Evolutionary conservation across 2,888 invertebrate species (phyloP).

Genomic region (Crocallis elinguaria): DNA sequence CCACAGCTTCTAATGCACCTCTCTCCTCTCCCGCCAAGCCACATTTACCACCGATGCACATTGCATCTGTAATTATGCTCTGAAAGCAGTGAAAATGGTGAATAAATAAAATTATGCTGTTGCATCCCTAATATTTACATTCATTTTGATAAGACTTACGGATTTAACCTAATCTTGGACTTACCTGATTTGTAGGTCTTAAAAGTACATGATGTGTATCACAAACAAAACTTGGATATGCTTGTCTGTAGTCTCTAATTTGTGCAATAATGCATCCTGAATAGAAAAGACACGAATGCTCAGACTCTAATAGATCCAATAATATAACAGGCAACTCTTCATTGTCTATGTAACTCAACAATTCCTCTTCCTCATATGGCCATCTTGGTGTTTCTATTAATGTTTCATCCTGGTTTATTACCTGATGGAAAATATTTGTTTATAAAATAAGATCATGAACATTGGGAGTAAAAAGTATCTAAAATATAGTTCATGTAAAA

Average conservation of each 20-base stretch:
- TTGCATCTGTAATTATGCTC: constrained; percentile 87
- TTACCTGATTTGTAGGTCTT: constrained; percentile 95
- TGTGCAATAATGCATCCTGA: constrained; percentile 96
- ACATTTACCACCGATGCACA: constrained; percentile 81
- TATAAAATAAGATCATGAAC: not conserved
- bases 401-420: constrained; percentile 84
- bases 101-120: not conserved
- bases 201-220: constrained; percentile 95
- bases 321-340: constrained; percentile 95
- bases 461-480: too few relatives aligned
- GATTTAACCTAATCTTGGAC: constrained; percentile 56
- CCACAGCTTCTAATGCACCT: constrained; percentile 86
- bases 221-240: constrained; percentile 90
- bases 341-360: constrained; percentile 94
- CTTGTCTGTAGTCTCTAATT: constrained; percentile 94
- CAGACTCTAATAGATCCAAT: constrained; percentile 92
- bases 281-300: constrained; percentile 94
- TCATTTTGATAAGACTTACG: too few relatives aligned
- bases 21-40: constrained; percentile 91
- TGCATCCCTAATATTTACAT: too few relatives aligned
- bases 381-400: constrained; percentile 91
- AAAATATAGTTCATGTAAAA: too few relatives aligned
- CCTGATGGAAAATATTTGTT: constrained; percentile 32
- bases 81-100: constrained; percentile 60
- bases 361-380: constrained; percentile 95